phyloP scores from a whole-genome alignment of 2,797 vertebrate species.

The Gallirallus australis region DNA sequence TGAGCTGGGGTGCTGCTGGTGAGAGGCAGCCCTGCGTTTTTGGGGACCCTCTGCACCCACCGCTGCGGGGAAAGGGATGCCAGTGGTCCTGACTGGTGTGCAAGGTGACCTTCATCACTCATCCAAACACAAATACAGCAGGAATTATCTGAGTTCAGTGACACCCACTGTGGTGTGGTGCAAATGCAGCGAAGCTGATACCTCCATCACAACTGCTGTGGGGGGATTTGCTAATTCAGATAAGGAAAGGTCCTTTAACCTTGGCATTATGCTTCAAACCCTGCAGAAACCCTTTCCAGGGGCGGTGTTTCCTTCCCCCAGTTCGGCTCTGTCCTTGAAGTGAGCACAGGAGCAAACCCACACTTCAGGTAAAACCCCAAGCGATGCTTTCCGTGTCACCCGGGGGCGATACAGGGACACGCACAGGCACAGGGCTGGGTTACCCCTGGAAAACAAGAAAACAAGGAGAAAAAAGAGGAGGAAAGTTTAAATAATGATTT shows the following conservation, averaged over 20 bases:
- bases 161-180: not conserved
- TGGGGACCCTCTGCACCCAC: not conserved
- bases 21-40: not conserved
- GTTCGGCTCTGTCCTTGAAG: not conserved
- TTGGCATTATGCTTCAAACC: not conserved
- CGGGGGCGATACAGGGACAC: fast-evolving
- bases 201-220: not conserved
- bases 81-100: not conserved
- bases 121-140: not conserved
- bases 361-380: not conserved
- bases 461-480: not conserved
- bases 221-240: not conserved
- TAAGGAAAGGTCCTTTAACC: not conserved
- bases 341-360: not conserved
- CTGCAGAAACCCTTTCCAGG: not conserved
- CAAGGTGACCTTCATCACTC: not conserved
- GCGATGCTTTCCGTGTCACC: fast-evolving
- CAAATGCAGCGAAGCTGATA: not conserved
- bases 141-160: not conserved
- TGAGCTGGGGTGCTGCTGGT: not conserved
- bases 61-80: fast-evolving
- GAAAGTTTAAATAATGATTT: not conserved
- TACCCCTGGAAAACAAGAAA: not conserved
- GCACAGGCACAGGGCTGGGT: not conserved
- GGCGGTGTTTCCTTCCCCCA: not conserved